phyloP scores from a whole-genome alignment of 37 sponge, comb jelly and placozoan genomes.

The Hexactinellida sp. region DNA sequence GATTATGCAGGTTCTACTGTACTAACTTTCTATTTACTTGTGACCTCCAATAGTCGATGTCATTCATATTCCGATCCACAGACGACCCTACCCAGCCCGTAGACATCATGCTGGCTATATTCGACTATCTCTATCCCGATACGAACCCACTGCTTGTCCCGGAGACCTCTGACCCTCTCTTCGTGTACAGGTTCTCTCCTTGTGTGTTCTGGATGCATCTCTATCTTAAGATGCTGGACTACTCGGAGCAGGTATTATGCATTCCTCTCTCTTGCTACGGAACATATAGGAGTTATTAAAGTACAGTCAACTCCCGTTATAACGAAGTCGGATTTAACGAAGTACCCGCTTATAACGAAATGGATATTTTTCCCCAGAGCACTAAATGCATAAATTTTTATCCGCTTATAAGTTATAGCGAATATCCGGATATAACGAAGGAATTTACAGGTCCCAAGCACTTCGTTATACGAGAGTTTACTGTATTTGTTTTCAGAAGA shows the following conservation, averaged over 20 bases:
- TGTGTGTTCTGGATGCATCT: not conserved
- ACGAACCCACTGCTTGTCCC: not conserved
- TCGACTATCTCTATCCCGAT: not conserved
- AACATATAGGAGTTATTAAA: too few relatives aligned
- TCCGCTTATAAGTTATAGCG: too few relatives aligned
- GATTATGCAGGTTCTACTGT: too few relatives aligned
- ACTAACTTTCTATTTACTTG: too few relatives aligned
- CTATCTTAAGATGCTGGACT: not conserved
- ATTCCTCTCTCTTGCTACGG: too few relatives aligned
- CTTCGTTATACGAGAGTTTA: not conserved
- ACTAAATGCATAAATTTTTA: too few relatives aligned
- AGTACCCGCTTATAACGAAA: too few relatives aligned
- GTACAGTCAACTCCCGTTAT: too few relatives aligned
- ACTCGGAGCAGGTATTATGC: not conserved
- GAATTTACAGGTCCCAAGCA: too few relatives aligned
- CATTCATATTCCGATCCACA: not conserved
- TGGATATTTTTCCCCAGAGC: too few relatives aligned
- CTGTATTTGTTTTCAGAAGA: not conserved
- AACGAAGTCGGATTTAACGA: too few relatives aligned
- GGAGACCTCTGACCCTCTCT: not conserved
- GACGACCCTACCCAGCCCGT: not conserved
- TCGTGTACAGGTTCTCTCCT: constrained; percentile 1
- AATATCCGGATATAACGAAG: too few relatives aligned
- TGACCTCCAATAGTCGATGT: not conserved
- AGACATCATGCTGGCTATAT: constrained; percentile 11